A percentile compares a stretch with the other conserved stretches of the same genome.
phyloP scores from a whole-genome alignment of 2,888 invertebrate genomes.

The Argyresthia goedartella region DNA sequence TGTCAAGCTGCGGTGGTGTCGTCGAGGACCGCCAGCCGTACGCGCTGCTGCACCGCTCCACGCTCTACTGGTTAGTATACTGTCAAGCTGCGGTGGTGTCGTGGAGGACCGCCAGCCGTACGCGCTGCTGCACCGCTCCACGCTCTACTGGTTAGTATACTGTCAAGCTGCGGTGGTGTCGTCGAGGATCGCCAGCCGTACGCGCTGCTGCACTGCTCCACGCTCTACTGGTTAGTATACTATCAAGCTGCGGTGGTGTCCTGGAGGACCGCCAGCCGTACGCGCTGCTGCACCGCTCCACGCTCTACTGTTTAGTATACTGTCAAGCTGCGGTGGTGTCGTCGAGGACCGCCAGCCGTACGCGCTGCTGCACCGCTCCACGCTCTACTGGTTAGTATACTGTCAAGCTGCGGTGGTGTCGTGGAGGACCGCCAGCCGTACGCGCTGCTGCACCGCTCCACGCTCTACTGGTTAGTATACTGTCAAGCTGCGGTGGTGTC shows the following conservation, averaged over 20 bases:
- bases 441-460: slow-evolving; percentile 90
- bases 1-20: slow-evolving; percentile 83
- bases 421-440: slow-evolving; percentile 95
- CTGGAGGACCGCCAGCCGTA: slow-evolving; percentile 95
- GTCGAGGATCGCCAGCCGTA: slow-evolving; percentile 95
- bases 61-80: slow-evolving; percentile 86
- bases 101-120: slow-evolving; percentile 95
- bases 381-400: slow-evolving; percentile 86
- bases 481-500: slow-evolving; percentile 83
- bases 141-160: slow-evolving; percentile 86
- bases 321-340: slow-evolving; percentile 83
- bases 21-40: slow-evolving; percentile 95
- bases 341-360: slow-evolving; percentile 95
- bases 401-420: slow-evolving; percentile 83
- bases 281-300: slow-evolving; percentile 90
- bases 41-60: slow-evolving; percentile 90
- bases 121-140: slow-evolving; percentile 90
- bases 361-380: slow-evolving; percentile 90
- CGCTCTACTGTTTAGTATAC: slow-evolving; percentile 86
- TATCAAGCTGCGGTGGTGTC: slow-evolving; percentile 83
- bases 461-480: slow-evolving; percentile 86
- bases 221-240: slow-evolving; percentile 86
- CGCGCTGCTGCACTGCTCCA: slow-evolving; percentile 90
- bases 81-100: slow-evolving; percentile 83
- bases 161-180: slow-evolving; percentile 83